A percentile compares a stretch with the other conserved stretches of the same genome.
These are phyloP conservation scores for Polydrusus tereticollis DNA, from an alignment of 2,888 invertebrate genomes.

Conservation along the genomic window DNA sequence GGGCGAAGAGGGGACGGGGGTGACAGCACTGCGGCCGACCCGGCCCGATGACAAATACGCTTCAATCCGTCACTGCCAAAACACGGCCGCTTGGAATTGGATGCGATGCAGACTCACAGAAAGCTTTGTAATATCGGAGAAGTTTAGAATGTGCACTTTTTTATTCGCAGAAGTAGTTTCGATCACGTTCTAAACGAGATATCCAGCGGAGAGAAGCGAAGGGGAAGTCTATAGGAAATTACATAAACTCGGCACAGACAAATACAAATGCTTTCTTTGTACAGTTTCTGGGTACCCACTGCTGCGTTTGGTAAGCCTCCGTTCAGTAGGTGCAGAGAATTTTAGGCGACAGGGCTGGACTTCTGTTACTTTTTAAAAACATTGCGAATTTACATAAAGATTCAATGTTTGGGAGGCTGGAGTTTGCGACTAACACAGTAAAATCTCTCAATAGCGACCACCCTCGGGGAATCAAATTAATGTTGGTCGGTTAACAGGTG, in stretches of 20 bases:
- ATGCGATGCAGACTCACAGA: slow-evolving; percentile 69
- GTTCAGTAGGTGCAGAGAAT: slow-evolving; percentile 43
- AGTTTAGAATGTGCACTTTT: slow-evolving; percentile 60
- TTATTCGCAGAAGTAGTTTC: slow-evolving; percentile 18
- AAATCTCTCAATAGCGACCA: too few relatives aligned
- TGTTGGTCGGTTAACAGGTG: background rate
- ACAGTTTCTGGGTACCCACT: slow-evolving; percentile 66
- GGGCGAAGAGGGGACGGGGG: slow-evolving; percentile 56
- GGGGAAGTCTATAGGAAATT: slow-evolving; percentile 68
- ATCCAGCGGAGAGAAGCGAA: slow-evolving; percentile 63
- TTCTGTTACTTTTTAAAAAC: background rate
- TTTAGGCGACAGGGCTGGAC: slow-evolving; percentile 24
- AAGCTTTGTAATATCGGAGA: slow-evolving; percentile 68
- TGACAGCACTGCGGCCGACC: slow-evolving; percentile 67
- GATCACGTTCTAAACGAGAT: slow-evolving; percentile 62
- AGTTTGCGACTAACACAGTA: too few relatives aligned
- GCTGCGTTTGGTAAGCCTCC: slow-evolving; percentile 53
- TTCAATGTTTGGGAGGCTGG: too few relatives aligned
- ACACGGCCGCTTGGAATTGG: slow-evolving; percentile 69
- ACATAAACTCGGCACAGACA: slow-evolving; percentile 70
- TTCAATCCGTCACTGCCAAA: slow-evolving; percentile 79
- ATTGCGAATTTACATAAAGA: background rate
- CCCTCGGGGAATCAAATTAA: too few relatives aligned
- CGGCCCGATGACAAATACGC: slow-evolving; percentile 78
- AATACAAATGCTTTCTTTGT: slow-evolving; percentile 70